phyloP scores from a whole-genome alignment of 2,888 invertebrate species.

The Sphecodes monilicornis region DNA sequence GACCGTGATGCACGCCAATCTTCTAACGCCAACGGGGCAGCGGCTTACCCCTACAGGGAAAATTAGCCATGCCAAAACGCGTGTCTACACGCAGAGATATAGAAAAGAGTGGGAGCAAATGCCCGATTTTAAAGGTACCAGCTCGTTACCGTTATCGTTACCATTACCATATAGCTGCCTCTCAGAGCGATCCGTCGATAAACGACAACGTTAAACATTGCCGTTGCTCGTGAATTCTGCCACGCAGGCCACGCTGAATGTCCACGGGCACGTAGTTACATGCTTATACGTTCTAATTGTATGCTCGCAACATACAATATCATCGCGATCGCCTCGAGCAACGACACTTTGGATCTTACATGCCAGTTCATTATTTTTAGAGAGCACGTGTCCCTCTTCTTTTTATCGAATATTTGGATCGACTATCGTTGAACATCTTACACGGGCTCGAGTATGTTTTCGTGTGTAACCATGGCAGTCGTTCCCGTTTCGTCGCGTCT shows the following conservation, averaged over 20 bases:
- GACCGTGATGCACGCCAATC: constrained; percentile 57
- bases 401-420: not conserved
- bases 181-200: not conserved
- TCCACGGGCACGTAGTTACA: not conserved
- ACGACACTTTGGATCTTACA: constrained; percentile 9
- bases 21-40: constrained; percentile 48
- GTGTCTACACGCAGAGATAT: constrained; percentile 86
- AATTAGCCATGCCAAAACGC: constrained; percentile 83
- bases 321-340: constrained; percentile 18
- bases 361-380: constrained; percentile 49
- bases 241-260: constrained; percentile 35
- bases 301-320: not conserved
- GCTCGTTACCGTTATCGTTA: constrained; percentile 15
- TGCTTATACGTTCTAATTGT: constrained; percentile 16
- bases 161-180: not conserved
- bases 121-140: constrained; percentile 87
- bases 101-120: constrained; percentile 87
- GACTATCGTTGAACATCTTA: not conserved
- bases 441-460: not conserved
- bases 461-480: not conserved
- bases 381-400: constrained; percentile 9
- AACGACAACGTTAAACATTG: not conserved
- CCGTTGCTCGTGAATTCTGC: constrained; percentile 4
- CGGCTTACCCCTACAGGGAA: constrained; percentile 82
- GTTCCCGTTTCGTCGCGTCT: not conserved